These are phyloP conservation scores for Syngnathus floridae DNA, from an alignment of 2,113 vertebrate genomes.

Conservation along the genomic window DNA sequence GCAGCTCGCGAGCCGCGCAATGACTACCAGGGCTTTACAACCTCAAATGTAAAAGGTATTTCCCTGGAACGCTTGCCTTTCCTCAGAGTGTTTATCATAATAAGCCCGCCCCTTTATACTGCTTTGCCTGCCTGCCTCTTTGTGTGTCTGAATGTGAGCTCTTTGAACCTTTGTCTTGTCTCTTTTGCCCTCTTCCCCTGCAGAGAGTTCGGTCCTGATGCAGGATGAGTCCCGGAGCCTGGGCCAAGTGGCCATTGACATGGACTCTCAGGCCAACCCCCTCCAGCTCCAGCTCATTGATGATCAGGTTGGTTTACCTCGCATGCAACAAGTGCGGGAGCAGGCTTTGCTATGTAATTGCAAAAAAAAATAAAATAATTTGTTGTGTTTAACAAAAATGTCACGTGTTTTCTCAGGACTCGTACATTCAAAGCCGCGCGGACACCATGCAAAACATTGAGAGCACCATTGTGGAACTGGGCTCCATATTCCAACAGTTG, in stretches of 20 bases:
- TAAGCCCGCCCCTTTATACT: conserved; percentile 52
- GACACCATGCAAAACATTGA: conserved; percentile 94
- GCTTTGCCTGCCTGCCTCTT: conserved; percentile 31
- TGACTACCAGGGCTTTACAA: conserved; percentile 69
- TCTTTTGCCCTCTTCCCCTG: conserved; percentile 21
- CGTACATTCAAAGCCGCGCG: conserved; percentile 87
- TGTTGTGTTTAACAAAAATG: neutral
- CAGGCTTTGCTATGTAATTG: too few relatives aligned
- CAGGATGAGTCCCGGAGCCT: conserved; percentile 78
- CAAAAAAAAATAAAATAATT: too few relatives aligned
- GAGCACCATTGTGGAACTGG: conserved; percentile 87
- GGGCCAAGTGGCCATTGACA: conserved; percentile 81
- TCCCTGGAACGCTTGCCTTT: conserved; percentile 58
- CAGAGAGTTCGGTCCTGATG: conserved; percentile 80
- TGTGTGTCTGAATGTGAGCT: conserved; percentile 11
- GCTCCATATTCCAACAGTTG: conserved; percentile 89
- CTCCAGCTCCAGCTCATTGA: conserved; percentile 87
- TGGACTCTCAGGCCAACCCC: conserved; percentile 78
- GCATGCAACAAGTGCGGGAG: neutral
- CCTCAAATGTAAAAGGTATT: conserved; percentile 68
- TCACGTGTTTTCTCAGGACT: conserved; percentile 67
- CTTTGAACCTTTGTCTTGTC: conserved; percentile 8
- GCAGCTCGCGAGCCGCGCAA: conserved; percentile 63
- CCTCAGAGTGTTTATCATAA: conserved; percentile 51
- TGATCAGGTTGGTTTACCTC: conserved; percentile 74